These are phyloP conservation scores for Sebastes minor DNA, from an alignment of 2,797 vertebrate genomes.

Conservation along the genomic window DNA sequence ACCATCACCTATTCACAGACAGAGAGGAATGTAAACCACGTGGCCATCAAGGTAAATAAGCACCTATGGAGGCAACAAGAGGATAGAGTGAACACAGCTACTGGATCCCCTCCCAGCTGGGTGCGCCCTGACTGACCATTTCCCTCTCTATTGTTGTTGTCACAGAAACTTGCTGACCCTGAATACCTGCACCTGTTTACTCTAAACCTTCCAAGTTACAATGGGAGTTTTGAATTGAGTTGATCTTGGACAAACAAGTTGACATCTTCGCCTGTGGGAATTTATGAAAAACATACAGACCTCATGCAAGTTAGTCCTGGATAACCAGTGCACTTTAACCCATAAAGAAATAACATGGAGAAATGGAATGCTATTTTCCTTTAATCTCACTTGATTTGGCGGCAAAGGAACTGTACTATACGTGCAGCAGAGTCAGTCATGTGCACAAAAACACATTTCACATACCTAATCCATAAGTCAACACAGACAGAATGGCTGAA, in stretches of 20 bases:
- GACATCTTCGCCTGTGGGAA: background rate
- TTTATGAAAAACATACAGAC: background rate
- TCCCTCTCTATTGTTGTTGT: background rate
- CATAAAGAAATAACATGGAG: background rate
- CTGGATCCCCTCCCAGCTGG: background rate
- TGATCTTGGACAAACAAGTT: background rate
- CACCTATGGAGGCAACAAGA: background rate
- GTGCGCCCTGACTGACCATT: background rate
- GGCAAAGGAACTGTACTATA: background rate
- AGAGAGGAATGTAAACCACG: conserved; percentile 2
- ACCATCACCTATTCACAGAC: background rate
- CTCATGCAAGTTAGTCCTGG: background rate
- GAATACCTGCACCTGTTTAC: background rate
- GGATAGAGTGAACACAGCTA: background rate
- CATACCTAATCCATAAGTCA: background rate
- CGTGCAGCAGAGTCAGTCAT: background rate
- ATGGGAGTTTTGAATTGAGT: background rate
- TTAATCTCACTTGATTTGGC: background rate
- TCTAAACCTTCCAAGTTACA: background rate
- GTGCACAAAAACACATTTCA: background rate
- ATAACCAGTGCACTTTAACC: background rate
- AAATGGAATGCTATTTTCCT: background rate
- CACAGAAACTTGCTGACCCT: background rate
- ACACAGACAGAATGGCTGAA: background rate
- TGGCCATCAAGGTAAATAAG: background rate